Evolutionary conservation across 2,888 invertebrate species (phyloP).

Genomic region (Nephrotoma flavescens): DNA sequence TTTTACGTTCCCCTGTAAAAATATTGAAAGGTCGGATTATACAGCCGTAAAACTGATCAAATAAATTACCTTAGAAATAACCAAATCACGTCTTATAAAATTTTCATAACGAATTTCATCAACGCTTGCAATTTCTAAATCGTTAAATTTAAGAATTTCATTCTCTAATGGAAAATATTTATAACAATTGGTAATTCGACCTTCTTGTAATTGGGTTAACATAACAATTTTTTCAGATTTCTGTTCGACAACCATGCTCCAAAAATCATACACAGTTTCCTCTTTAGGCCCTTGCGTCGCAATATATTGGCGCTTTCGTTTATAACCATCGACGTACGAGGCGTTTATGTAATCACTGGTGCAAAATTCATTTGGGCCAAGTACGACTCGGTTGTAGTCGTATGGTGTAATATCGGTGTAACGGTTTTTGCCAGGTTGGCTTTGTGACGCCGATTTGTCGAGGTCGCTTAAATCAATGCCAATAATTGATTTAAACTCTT

Average conservation of each 20-base stretch:
- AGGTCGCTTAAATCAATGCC: neutral
- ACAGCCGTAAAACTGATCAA: neutral
- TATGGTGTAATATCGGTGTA: neutral
- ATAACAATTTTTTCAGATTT: conserved; percentile 52
- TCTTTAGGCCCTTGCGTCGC: conserved; percentile 60
- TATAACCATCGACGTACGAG: conserved; percentile 54
- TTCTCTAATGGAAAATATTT: neutral
- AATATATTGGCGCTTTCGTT: conserved; percentile 49
- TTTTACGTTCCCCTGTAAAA: conserved; percentile 12
- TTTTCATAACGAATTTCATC: neutral
- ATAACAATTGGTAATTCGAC: conserved; percentile 27
- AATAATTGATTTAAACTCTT: neutral
- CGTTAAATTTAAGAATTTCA: neutral
- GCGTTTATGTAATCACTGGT: conserved; percentile 62
- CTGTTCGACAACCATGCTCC: conserved; percentile 61
- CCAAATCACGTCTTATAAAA: neutral
- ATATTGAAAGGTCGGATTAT: neutral
- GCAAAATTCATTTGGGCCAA: conserved; percentile 38
- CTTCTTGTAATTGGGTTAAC: conserved; percentile 53
- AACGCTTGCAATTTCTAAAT: neutral
- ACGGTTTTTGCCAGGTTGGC: neutral
- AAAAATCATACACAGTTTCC: conserved; percentile 52
- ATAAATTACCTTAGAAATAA: neutral
- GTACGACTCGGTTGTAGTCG: conserved; percentile 38
- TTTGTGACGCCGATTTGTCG: neutral